Evolutionary conservation across 64 coral and sea anemone species (phyloP), one percentile per base, ranked within the genome.

Genomic region (Actinia equina): DNA sequence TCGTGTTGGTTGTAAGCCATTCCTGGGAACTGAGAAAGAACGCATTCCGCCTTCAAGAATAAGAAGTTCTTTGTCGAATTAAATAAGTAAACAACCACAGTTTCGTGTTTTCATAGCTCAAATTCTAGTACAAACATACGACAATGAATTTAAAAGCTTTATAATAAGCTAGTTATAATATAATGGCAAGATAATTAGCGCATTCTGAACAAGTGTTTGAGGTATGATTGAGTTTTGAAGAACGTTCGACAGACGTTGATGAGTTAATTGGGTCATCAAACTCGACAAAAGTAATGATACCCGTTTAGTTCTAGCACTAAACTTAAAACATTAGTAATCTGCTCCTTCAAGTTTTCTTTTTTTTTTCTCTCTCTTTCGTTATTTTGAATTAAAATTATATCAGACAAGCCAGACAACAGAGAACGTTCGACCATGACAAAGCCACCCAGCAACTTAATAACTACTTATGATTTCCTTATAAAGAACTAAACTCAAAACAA

Each of bases 181-280:
- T 65, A n/a, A 65, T 13, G 62, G n/a, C 5, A 65, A 64, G 7
- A 65, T n/a, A 65, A 65, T n/a, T 0, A 25, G 4, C 6, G 22
- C 22, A 2, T n/a, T 65, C n/a, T 20, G 62, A 65, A 65, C n/a
- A n/a, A n/a, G n/a, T n/a, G n/a, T n/a, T n/a, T n/a, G n/a, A n/a
- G n/a, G n/a, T n/a, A n/a, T n/a, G n/a, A n/a, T n/a, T n/a, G n/a
- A n/a, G n/a, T n/a, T n/a, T n/a, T n/a, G n/a, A n/a, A n/a, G 62
- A n/a, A n/a, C 62, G 22, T n/a, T 65, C 16, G 58, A 64, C n/a
- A n/a, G 22, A n/a, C 3, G 61, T 64, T 64, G 18, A 65, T n/a
- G 62, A 65, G 62, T n/a, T 65, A 65, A 65, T 65, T 65, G n/a
- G 62, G 62, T n/a, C 62, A 65, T 65, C 62, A 65, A 65, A 65